Evolutionary conservation across 2,888 invertebrate genomes (phyloP).

Genomic region (Tridacna crocea): DNA sequence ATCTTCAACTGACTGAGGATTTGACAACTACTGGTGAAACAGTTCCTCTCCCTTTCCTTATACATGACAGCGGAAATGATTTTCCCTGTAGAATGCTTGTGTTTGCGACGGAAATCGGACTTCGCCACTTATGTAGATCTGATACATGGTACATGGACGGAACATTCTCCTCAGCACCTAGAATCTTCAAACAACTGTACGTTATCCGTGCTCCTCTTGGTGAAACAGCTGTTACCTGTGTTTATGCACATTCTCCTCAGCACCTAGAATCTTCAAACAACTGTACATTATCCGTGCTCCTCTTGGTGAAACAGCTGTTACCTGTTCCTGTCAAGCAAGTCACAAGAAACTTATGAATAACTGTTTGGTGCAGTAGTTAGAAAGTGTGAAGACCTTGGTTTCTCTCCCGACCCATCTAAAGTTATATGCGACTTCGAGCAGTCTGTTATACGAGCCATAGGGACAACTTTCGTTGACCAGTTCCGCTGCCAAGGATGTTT

Average conservation of each 20-base stretch:
- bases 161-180: slow-evolving; percentile 16
- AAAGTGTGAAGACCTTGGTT: slow-evolving; percentile 6
- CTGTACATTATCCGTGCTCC: too few species aligned
- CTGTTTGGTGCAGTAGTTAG: not conserved
- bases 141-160: slow-evolving; percentile 40
- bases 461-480: not conserved
- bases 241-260: too few species aligned
- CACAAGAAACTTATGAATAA: slow-evolving; percentile 4
- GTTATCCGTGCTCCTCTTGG: slow-evolving; percentile 31
- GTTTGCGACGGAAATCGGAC: slow-evolving; percentile 28
- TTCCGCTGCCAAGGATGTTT: slow-evolving; percentile 2
- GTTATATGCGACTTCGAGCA: slow-evolving; percentile 10
- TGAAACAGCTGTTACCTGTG: slow-evolving; percentile 32
- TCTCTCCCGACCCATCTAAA: slow-evolving; percentile 8
- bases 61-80: slow-evolving; percentile 25
- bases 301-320: too few species aligned
- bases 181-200: slow-evolving; percentile 30
- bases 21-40: slow-evolving; percentile 26
- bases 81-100: slow-evolving; percentile 25
- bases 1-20: not conserved
- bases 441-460: not conserved
- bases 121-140: slow-evolving; percentile 13
- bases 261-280: too few species aligned
- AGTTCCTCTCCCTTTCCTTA: slow-evolving; percentile 4
- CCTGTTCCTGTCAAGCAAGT: slow-evolving; percentile 25